A percentile compares a stretch with the other conserved stretches of the same genome.
These are phyloP conservation scores for Oophaga pumilio DNA, from an alignment of 2,113 vertebrate genomes.

Conservation along the genomic window DNA sequence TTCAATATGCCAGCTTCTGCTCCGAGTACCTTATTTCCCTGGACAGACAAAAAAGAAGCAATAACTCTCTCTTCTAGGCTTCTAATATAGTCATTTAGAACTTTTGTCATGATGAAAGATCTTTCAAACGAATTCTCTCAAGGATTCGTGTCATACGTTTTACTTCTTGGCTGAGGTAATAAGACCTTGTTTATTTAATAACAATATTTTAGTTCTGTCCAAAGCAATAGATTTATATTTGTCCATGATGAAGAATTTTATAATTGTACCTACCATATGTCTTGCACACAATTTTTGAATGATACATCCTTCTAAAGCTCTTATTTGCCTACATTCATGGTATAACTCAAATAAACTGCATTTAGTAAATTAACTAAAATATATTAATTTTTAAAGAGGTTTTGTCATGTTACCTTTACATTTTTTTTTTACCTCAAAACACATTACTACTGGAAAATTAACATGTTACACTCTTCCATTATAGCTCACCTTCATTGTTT, in stretches of 20 bases:
- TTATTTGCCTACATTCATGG: constrained; percentile 48
- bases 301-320: not conserved
- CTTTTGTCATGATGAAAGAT: constrained; percentile 80
- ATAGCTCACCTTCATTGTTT: no score
- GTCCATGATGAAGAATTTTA: constrained; percentile 55
- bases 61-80: constrained; percentile 69
- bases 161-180: constrained; percentile 71
- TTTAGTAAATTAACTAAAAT: no score
- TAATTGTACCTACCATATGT: constrained; percentile 65
- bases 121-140: constrained; percentile 70
- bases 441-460: no score
- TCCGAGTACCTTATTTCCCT: constrained; percentile 90
- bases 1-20: constrained; percentile 84
- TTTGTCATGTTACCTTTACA: no score
- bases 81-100: constrained; percentile 75
- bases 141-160: constrained; percentile 72
- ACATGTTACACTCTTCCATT: no score
- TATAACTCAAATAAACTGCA: not conserved
- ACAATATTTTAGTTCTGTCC: constrained; percentile 77
- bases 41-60: constrained; percentile 76
- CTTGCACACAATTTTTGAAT: constrained; percentile 26
- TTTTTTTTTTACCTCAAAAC: no score
- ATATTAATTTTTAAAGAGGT: no score
- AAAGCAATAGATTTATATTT: constrained; percentile 72
- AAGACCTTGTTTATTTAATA: constrained; percentile 84